phyloP scores from a whole-genome alignment of 2,888 invertebrate genomes.

The Linnaemya tessellans region DNA sequence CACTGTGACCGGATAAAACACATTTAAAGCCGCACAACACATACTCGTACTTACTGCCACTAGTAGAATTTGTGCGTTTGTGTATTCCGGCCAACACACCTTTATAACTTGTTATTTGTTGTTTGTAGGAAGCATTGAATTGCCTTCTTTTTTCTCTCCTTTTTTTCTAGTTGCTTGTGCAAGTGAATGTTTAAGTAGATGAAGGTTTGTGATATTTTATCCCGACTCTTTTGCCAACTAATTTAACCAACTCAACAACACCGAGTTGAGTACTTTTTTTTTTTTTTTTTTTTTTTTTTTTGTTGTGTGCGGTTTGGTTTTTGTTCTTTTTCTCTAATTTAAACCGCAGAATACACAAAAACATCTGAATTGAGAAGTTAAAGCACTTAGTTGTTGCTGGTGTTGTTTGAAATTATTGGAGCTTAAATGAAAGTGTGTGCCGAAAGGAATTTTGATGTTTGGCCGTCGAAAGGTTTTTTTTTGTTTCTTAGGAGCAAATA shows the following conservation, averaged over 20 bases:
- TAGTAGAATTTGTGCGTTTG: background rate
- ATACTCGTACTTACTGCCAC: conserved; percentile 18
- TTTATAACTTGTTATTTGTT: background rate
- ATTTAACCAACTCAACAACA: conserved; percentile 65
- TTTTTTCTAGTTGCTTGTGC: background rate
- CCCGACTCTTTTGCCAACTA: conserved; percentile 53
- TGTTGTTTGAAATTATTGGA: background rate
- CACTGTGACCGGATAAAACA: conserved; percentile 6
- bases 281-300: conserved; percentile 7
- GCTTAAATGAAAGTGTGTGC: conserved; percentile 7
- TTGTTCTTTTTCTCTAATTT: conserved; percentile 26
- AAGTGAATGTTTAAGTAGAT: conserved; percentile 22
- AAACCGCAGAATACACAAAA: conserved; percentile 54
- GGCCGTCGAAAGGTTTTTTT: background rate
- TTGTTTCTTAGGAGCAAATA: background rate
- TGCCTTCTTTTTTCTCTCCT: background rate
- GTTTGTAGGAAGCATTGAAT: background rate
- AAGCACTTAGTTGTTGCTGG: conserved; percentile 26
- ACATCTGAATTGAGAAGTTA: conserved; percentile 55
- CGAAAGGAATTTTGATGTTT: background rate
- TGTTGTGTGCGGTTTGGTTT: conserved; percentile 26
- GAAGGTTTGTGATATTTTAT: conserved; percentile 40
- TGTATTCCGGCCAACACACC: conserved; percentile 16
- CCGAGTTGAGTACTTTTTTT: conserved; percentile 22
- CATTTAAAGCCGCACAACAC: conserved; percentile 39